Percentiles rank a stretch among this genome's conserved stretches.
Evolutionary conservation across 2,888 invertebrate species (phyloP).

Genomic region (Trachelus stipa): DNA sequence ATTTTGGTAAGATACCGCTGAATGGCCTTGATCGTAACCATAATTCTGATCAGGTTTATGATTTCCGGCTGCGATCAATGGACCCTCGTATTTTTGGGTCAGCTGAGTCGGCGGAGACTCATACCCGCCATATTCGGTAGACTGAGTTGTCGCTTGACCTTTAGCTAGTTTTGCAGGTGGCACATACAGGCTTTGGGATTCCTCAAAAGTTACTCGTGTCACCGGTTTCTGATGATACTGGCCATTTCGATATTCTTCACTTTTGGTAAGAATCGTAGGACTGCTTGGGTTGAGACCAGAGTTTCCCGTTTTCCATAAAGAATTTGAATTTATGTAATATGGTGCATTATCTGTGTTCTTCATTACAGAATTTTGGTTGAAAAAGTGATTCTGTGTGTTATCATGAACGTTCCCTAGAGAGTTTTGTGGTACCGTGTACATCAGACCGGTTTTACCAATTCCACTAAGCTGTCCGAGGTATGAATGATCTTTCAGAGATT

Average conservation of each 20-base stretch:
- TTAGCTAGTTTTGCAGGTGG: conserved; percentile 40
- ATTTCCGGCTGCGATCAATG: conserved; percentile 24
- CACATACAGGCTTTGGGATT: conserved; percentile 47
- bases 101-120: conserved; percentile 33
- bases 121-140: conserved; percentile 48
- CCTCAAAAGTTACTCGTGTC: conserved; percentile 43
- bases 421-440: conserved; percentile 32
- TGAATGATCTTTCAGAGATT: not conserved
- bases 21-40: conserved; percentile 34
- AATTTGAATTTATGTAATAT: not conserved
- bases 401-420: not conserved
- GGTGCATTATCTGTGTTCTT: not conserved
- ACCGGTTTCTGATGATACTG: conserved; percentile 43
- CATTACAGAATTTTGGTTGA: not conserved
- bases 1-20: conserved; percentile 36
- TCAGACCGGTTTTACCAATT: conserved; percentile 53
- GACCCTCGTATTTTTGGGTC: conserved; percentile 33
- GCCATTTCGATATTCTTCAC: conserved; percentile 36
- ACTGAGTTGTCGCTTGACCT: conserved; percentile 29
- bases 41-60: conserved; percentile 39
- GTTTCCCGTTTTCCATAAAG: not conserved
- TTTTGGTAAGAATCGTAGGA: conserved; percentile 30
- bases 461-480: conserved; percentile 20
- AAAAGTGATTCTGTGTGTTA: not conserved
- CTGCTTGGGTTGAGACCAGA: not conserved